Percentiles rank a stretch among this genome's conserved stretches.
Conservation (phyloP, 2,888 invertebrate species). For the Volucella inanis region DNA sequence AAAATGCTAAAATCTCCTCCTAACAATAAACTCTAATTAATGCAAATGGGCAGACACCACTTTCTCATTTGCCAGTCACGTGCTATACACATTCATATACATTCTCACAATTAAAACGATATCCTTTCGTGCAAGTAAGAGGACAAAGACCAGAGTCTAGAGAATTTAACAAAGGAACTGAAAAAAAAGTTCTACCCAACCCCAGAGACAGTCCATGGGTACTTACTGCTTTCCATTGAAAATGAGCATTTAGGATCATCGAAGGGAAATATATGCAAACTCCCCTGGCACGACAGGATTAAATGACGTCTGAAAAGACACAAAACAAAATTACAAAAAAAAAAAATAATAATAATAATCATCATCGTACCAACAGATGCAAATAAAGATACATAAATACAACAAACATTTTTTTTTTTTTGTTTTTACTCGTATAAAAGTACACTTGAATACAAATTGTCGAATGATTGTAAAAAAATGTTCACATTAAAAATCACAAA, state of each 20-base stretch:
- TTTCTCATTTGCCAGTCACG: conserved; percentile 55
- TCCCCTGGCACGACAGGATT: conserved; percentile 96
- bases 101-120: conserved; percentile 29
- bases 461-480: conserved; percentile 65
- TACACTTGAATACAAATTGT: conserved; percentile 73
- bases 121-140: background rate
- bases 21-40: conserved; percentile 71
- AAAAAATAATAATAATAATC: background rate
- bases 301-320: conserved; percentile 88
- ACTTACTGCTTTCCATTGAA: conserved; percentile 98
- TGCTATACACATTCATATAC: conserved; percentile 1
- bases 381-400: conserved; percentile 27
- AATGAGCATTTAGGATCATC: conserved; percentile 98
- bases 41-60: conserved; percentile 68
- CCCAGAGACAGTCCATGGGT: conserved; percentile 65
- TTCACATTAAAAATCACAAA: conserved; percentile 57
- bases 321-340: conserved; percentile 21
- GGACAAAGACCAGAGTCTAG: background rate
- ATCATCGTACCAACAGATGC: background rate
- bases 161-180: background rate
- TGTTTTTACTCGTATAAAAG: conserved; percentile 29
- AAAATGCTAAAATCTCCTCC: conserved; percentile 41
- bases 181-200: background rate
- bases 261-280: conserved; percentile 97
- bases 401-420: conserved; percentile 4